A percentile compares a stretch with the other conserved stretches of the same genome.
phyloP scores from a whole-genome alignment of 1,140 invertebrate species.

The Reticulitermes speratus region DNA sequence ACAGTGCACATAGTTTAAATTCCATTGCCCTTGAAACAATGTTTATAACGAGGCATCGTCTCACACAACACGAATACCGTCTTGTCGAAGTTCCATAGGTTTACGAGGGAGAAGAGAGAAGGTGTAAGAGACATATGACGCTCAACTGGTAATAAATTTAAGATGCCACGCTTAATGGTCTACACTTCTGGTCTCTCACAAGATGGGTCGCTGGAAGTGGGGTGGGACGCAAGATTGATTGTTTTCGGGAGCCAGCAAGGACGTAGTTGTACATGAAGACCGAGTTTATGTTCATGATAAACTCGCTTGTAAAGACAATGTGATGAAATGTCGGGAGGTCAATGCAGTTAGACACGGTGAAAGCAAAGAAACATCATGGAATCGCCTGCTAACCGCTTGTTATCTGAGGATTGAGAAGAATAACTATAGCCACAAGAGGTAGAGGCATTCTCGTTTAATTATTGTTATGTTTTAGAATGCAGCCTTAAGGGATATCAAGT shows the following conservation, averaged over 20 bases:
- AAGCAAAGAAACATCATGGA: not conserved
- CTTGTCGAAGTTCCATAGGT: not conserved
- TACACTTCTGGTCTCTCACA: not conserved
- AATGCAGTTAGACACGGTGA: not conserved
- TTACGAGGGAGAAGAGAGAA: not conserved
- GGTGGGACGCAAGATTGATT: not conserved
- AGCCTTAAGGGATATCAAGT: not conserved
- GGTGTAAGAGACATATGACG: not conserved
- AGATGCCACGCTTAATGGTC: not conserved
- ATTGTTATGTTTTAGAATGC: not conserved
- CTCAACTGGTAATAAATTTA: not conserved
- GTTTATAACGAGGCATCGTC: not conserved
- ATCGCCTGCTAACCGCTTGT: too few relatives aligned
- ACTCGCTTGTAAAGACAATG: not conserved
- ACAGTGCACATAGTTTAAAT: not conserved
- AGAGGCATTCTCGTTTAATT: not conserved
- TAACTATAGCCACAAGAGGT: not conserved
- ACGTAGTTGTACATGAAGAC: not conserved
- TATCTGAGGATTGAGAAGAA: not conserved
- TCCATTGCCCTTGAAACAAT: not conserved
- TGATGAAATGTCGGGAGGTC: not conserved
- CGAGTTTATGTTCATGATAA: not conserved
- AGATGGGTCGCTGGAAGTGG: not conserved
- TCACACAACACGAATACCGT: not conserved
- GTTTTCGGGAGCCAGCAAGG: not conserved